phyloP scores from a whole-genome alignment of 2,113 vertebrate species.

The Sphyrna mokarran region DNA sequence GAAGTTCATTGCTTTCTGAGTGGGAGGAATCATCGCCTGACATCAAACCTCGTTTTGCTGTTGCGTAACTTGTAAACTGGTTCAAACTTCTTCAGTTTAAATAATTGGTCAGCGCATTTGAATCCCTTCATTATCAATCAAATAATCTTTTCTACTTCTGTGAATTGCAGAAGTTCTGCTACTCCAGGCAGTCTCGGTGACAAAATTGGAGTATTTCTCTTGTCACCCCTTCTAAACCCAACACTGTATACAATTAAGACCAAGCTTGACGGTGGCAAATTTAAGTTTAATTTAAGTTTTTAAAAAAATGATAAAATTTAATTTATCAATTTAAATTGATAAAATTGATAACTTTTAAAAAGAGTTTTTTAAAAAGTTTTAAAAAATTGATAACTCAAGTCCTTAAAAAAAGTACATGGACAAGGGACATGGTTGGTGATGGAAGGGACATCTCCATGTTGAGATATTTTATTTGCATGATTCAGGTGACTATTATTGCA shows the following conservation, averaged over 20 bases:
- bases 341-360: too few relatives aligned
- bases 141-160: neutral
- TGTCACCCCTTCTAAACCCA: neutral
- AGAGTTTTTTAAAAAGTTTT: too few relatives aligned
- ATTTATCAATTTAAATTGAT: too few relatives aligned
- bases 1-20: neutral
- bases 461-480: too few relatives aligned
- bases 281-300: too few relatives aligned
- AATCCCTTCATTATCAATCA: neutral
- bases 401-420: neutral
- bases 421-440: neutral
- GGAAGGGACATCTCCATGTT: neutral
- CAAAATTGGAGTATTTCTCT: neutral
- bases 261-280: neutral
- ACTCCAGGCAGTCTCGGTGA: neutral
- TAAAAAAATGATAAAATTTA: too few relatives aligned
- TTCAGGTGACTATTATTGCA: neutral
- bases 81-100: neutral
- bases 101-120: neutral
- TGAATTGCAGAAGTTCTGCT: neutral
- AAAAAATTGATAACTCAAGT: neutral
- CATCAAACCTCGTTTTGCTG: neutral
- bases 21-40: neutral
- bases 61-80: neutral
- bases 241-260: neutral